phyloP scores from a whole-genome alignment of 2,113 vertebrate species.

The Halcyon malimbica region DNA sequence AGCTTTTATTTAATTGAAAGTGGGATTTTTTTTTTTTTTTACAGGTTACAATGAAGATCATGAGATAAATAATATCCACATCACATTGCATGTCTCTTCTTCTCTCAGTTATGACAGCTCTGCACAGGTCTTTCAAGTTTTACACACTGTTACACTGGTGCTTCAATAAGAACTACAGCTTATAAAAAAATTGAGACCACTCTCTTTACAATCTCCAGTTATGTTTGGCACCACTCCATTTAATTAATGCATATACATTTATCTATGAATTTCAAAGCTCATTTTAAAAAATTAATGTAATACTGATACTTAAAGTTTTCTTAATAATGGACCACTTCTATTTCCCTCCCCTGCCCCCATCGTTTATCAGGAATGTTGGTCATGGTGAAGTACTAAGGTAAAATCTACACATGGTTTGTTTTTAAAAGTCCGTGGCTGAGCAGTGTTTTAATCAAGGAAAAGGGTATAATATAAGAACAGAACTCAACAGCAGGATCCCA shows the following conservation, averaged over 20 bases:
- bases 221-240: background rate
- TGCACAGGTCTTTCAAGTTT: background rate
- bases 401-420: conserved; percentile 9
- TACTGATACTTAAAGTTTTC: conserved; percentile 15
- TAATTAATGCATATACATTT: background rate
- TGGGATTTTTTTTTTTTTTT: background rate
- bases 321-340: conserved; percentile 12
- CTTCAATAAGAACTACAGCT: background rate
- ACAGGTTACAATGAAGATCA: background rate
- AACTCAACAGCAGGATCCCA: conserved; percentile 11
- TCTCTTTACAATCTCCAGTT: background rate
- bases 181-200: background rate
- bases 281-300: conserved; percentile 31
- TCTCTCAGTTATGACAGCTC: background rate
- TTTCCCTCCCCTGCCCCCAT: background rate
- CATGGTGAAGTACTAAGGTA: background rate
- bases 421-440: background rate
- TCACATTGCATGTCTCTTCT: background rate
- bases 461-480: background rate
- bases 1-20: conserved; percentile 53
- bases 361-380: background rate
- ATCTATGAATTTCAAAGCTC: conserved; percentile 7
- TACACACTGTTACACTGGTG: background rate
- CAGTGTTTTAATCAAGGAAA: background rate
- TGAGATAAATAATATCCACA: background rate